Evolutionary conservation across 2,797 vertebrate species (phyloP), one percentile per base, ranked within the genome.

Genomic region (Carduelis carduelis): DNA sequence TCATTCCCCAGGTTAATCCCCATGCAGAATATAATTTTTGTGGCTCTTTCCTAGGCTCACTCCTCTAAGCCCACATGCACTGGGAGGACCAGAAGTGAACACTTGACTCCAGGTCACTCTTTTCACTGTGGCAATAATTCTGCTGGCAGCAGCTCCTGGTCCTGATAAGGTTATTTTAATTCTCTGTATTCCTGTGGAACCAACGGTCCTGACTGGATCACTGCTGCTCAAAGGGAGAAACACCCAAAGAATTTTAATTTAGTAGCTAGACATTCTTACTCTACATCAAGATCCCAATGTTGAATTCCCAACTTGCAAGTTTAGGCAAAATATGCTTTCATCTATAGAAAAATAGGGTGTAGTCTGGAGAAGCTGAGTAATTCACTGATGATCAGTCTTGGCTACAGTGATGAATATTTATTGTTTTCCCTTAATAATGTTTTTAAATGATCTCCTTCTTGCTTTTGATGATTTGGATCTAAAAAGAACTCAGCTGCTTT

Each of bases 291-390:
- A 95, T 91, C 28, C 39, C 0, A 1, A 1, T 34, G 12, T 76
- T 95, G 93, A 93, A 18, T 76, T 95, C 90, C 70, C 77, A 95
- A 94, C 93, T 95, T 95, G 95, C 61, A 90, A 96, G 91, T 69
- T 66, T 16, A 91, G 87, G 50, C 21, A 95, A 95, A 97, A 95
- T 83, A 95, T 88, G 83, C 83, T 93, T 97, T 94, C 85, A 97
- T 94, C 92, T 93, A 79, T 68, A 94, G 68, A 80, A 91, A 89
- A 97, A 87, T 69, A 91, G 94, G 96, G 94, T 91, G 93, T 87
- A 83, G 92, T 71, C 94, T 81, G 87, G 84, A 83, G 72, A 81
- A 90, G 71, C 14, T 95, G 92, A 97, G 93, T 96, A 96, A 95
- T 80, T 93, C 6, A 8, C 66, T 89, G 93, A 86, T 92, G 92